Base-by-base conservation (phyloP, 2,888 invertebrate genomes). In the Dicyrtomina minuta region DNA sequence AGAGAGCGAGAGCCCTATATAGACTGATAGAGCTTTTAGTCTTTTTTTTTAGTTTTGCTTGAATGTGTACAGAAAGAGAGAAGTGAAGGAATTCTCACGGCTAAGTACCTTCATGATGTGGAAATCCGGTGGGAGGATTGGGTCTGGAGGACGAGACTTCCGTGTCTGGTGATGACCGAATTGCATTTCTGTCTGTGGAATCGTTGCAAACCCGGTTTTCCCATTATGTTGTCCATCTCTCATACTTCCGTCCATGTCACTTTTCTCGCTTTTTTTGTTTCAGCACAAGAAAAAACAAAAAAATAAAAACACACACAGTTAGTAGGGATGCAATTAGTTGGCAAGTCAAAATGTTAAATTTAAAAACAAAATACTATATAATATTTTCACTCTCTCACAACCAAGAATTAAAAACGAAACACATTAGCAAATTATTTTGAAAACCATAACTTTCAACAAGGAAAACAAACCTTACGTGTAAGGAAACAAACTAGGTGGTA, bases 181-280 rank as follows among this genome's bases (percentile, higher is more conserved):
- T 46, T 77, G 75, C 60, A 77, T 71, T 67, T 78, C 78, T 22
- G 75, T 69, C 24, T 74, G 73, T 17, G 77, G 77, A 62, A 78
- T 74, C 43, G 78, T 75, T 17, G 78, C 76, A 66, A 78, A 78
- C 22, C 77, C 78, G 27, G 68, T 77, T 62, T 75, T 76, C 44
- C 75, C 75, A 68, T 75, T 75, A 62, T 74, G 75, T 61, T 74
- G 74, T 41, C 76, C 74, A 15, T 74, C 76, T 53, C 76, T 62
- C 68, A 75, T 74, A 70, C 78, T 78, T 59, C 77, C 77, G 66
- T 77, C 77, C 75, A 78, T 73, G 75, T 78, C 78, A 72, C 78
- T 78, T 70, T 78, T 78, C 74, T 78, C 78, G 70, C 78, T 78
- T 39, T 33, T 78, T 73, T 78, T 77, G 70, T 77, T 78, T 39